Base-by-base conservation (phyloP, 2,888 invertebrate genomes). In the Oxycera nigricornis region DNA sequence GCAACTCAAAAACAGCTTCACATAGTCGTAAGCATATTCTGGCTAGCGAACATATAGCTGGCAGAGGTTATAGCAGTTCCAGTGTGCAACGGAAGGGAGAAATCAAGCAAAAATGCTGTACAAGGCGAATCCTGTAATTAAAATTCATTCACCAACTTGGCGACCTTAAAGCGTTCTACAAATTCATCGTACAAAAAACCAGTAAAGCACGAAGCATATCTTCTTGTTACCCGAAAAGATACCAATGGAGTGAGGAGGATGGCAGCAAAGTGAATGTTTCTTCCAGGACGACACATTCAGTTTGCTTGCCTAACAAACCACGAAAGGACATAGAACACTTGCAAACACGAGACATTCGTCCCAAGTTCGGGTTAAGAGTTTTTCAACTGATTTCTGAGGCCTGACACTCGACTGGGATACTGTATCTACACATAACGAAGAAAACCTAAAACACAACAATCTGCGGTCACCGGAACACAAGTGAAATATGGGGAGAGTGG, bases 281-380 rank as follows among this genome's bases (percentile, higher is more conserved):
- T 50, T 68, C 67, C 67, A 39, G 67, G 50, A 68, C 41, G 67
- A 50, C 67, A 46, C 41, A 68, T 68, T 30, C 67, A 46, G 67
- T 68, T 68, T 68, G 67, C 67, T 46, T 68, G 67, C 67, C 20
- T 22, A 68, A 68, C 67, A 68, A 68, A 46, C 67, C 67, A 50
- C 67, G 50, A 26, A 39, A 41, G 41, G 46, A 67, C 26, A 67
- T 14, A 30, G 22, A 68, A 68, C 9, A 39, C 35, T 50, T 68
- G 46, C 46, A 50, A 68, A 28, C 46, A 50, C 28, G 11, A n/a
- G 22, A 28, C 67, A 46, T 20, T 68, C 67, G 9, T 68, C 28
- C n/a, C n/a, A n/a, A n/a, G n/a, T n/a, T n/a, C n/a, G 59, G 28
- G 59, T 24, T 22, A 55, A 17, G 22, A 55, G 26, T 17, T 46